Evolutionary conservation across 2,113 vertebrate species (phyloP), one percentile per base, ranked within the genome.

Genomic region (Suricata suricatta): DNA sequence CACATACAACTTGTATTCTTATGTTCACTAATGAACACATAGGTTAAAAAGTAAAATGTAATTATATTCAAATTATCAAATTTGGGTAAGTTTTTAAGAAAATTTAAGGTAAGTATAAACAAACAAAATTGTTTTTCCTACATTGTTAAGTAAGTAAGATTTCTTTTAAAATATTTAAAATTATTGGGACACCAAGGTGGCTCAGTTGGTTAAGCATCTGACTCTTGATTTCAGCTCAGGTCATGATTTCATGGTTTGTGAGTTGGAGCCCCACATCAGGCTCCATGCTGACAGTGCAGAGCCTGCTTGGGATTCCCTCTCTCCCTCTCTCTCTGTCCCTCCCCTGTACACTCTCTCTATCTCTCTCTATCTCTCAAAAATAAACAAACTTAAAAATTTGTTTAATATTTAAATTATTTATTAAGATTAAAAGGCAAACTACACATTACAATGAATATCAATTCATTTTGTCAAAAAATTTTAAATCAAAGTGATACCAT

Each of bases 391-490:
- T 23, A 60, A 77, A 79, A 7, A 81, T 57, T 60, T 88, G 47
- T 81, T 38, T 68, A 52, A 95, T 82, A 95, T n/a, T 79, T 47
- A n/a, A 90, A 81, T 89, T 64, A 79, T 66, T 90, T 72, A 91
- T 54, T 92, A 93, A 90, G 72, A 52, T 54, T 94, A 80, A 74
- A 80, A 81, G 15, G 2, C 33, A 68, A 93, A 47, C 66, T 76
- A 68, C 2, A 82, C 76, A 17, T 31, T 88, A 82, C 31, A 81
- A 63, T 82, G 80, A 23, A 41, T 38, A 68, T 35, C 31, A 54
- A 60, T 76, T 77, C 27, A 52, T 19, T 69, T 72, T 86, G 50
- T 88, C 63, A 87, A 35, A 47, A 92, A 38, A 72, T 86, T 63
- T 80, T 79, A 91, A 86, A 25, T 80, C 38, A 87, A 90, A 71